Conservation (phyloP, 2,113 vertebrate species). For the Oreochromis niloticus region DNA sequence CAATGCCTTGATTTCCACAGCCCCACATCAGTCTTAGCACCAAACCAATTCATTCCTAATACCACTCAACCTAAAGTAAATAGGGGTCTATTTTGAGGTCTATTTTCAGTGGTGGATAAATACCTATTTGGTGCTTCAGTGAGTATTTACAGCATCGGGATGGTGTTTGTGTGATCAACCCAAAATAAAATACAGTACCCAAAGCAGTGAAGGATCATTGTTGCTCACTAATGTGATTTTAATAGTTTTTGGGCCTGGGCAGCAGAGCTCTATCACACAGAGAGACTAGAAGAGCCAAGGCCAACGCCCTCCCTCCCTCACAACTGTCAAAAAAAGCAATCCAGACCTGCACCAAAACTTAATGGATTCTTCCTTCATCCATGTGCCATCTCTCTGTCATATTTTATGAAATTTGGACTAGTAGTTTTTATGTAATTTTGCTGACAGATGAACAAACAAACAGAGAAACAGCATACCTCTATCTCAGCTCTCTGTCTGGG, state of each 20-base stretch:
- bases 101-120: neutral
- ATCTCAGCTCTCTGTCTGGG: neutral
- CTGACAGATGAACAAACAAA: neutral
- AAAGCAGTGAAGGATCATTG: neutral
- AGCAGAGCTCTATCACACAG: neutral
- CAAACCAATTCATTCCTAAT: neutral
- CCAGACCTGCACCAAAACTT: neutral
- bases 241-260: neutral
- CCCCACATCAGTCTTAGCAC: neutral
- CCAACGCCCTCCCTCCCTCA: neutral
- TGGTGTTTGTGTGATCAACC: neutral
- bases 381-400: neutral
- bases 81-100: neutral
- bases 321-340: neutral
- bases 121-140: neutral
- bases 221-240: neutral
- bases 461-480: neutral
- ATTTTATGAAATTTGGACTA: neutral
- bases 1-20: neutral
- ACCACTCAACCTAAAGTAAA: neutral
- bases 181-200: neutral
- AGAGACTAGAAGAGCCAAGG: neutral
- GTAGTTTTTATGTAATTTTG: neutral
- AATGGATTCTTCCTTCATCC: neutral
- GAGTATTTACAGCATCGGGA: neutral